Evolutionary conservation across 2,797 vertebrate species (phyloP), one percentile per base, ranked within the genome.

Genomic region (Leptoclinus maculatus): DNA sequence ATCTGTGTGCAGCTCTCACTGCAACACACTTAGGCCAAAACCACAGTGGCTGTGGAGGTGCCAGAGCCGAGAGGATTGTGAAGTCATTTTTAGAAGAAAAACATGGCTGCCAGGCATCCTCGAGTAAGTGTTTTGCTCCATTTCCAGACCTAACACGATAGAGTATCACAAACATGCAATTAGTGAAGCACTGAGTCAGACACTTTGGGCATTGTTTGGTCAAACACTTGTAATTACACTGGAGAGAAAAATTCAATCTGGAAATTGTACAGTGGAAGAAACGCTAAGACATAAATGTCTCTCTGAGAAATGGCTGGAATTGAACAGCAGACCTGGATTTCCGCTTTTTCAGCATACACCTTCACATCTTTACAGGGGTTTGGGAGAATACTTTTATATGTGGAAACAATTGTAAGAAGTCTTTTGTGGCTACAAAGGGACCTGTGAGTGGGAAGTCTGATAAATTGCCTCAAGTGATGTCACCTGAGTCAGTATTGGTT

Each of bases 151-250:
- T 80, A 71, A 88, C 88, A 83, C 38, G 57, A 88, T 87, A 82
- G 86, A 84, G 77, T 78, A 93, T 86, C 82, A 71, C 88, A 92
- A 94, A 94, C 93, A 90, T 93, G 86, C 80, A 93, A 94, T 95
- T 93, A 93, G 32, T 84, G 74, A 72, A 77, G 73, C 79, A 91
- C 93, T 90, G 95, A 94, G 65, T 94, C 89, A 88, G 83, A 84
- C 62, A 64, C 74, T 54, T 36, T 72, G 79, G 83, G 82, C 38
- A 90, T 90, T 92, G 90, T 92, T 90, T 79, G 80, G 85, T 79
- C 65, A 70, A 89, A 85, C 41, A 70, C 74, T 76, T 17, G 39
- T 74, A 87, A 85, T 92, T 79, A 78, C 27, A 66, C 64, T 36
- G 59, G 74, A 69, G 67, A 62, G 32, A 41, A 80, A 77, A 81